These are phyloP conservation scores for Flexamia atlantica DNA, from an alignment of 2,888 invertebrate species.

Conservation along the genomic window DNA sequence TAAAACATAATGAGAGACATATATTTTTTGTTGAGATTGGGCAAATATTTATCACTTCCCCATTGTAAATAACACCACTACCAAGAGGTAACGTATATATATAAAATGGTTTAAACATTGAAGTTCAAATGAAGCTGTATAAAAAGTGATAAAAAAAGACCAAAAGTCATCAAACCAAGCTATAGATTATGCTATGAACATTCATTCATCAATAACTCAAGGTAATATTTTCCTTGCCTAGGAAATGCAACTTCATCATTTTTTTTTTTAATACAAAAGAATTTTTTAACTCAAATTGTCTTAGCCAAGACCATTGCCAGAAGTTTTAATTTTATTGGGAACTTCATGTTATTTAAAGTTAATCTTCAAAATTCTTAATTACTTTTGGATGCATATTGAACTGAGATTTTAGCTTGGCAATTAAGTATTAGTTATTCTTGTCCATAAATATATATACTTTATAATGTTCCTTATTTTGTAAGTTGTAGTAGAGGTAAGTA, in stretches of 20 bases:
- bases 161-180: too few species aligned
- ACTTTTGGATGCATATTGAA: background rate
- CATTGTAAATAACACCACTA: conserved; percentile 10
- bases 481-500: conserved; percentile 33
- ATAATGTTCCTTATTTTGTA: conserved; percentile 56
- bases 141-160: too few species aligned
- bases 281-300: too few species aligned
- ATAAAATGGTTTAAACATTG: background rate
- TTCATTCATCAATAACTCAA: too few species aligned
- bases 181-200: too few species aligned
- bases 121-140: too few species aligned
- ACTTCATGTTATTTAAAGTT: too few species aligned
- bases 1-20: background rate
- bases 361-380: background rate
- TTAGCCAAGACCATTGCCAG: too few species aligned
- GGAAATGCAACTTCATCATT: too few species aligned
- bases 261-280: too few species aligned
- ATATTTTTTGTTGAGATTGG: background rate
- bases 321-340: too few species aligned
- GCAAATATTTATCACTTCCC: background rate
- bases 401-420: conserved; percentile 5
- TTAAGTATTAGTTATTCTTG: background rate
- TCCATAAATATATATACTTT: conserved; percentile 13
- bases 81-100: background rate
- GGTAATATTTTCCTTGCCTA: too few species aligned